A percentile compares a stretch with the other conserved stretches of the same genome.
These are phyloP conservation scores for Prunella strophiata DNA, from an alignment of 2,797 vertebrate species.

Conservation along the genomic window DNA sequence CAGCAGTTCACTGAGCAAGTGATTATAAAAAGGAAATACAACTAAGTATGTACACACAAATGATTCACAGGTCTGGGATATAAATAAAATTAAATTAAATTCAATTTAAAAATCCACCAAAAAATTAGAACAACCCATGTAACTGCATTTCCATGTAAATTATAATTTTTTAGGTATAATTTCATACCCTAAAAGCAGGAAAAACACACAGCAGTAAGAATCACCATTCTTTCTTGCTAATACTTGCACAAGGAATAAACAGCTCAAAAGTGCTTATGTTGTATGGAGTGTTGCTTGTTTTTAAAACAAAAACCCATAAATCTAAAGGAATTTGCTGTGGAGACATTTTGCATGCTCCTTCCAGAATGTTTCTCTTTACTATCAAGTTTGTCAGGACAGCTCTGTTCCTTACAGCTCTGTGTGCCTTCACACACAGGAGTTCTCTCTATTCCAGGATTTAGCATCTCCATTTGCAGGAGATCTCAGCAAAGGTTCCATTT, in stretches of 20 bases:
- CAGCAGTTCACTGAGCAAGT: background rate
- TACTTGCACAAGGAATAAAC: slow-evolving; percentile 29
- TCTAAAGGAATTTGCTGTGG: background rate
- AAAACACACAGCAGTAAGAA: background rate
- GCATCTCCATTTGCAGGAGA: background rate
- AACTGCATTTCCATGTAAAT: background rate
- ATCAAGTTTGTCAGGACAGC: background rate
- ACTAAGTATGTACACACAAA: background rate
- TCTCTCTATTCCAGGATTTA: background rate
- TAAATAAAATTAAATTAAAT: background rate
- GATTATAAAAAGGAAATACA: background rate
- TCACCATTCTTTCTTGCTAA: background rate
- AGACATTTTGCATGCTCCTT: background rate
- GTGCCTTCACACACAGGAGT: background rate
- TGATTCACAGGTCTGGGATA: background rate
- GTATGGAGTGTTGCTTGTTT: background rate
- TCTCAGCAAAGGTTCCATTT: background rate
- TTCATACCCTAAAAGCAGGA: background rate
- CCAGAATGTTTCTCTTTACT: background rate
- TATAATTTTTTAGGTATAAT: background rate
- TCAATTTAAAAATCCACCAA: background rate
- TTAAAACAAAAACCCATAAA: slow-evolving; percentile 18
- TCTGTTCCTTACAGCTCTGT: background rate
- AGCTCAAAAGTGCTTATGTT: background rate
- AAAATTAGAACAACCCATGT: background rate